These are phyloP conservation scores for Aphelocoma coerulescens DNA, from an alignment of 2,113 vertebrate genomes.

Conservation along the genomic window DNA sequence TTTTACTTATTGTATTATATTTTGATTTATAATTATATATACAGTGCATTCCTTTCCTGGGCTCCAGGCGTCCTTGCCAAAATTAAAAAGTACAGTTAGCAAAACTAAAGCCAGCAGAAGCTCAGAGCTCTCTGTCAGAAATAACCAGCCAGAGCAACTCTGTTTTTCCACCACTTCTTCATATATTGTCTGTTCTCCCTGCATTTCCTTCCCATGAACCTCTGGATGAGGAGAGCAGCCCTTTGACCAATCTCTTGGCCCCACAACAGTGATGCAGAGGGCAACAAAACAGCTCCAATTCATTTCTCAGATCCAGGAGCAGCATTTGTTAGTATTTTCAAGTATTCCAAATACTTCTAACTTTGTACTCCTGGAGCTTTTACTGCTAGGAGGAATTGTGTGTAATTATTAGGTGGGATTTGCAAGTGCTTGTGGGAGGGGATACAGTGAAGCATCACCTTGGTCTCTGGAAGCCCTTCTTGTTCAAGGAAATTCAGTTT, in stretches of 20 bases:
- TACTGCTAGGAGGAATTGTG: neutral
- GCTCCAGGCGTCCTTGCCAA: slow-evolving; percentile 21
- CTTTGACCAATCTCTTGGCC: neutral
- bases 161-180: neutral
- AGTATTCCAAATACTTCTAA: neutral
- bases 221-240: neutral
- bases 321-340: neutral
- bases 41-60: neutral
- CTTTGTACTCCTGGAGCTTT: neutral
- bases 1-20: slow-evolving; percentile 51
- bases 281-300: neutral
- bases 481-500: neutral
- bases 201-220: neutral
- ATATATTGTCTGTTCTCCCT: neutral
- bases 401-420: neutral
- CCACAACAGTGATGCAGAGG: neutral
- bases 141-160: neutral
- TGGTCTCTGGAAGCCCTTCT: neutral
- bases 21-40: slow-evolving; percentile 66
- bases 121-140: neutral
- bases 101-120: slow-evolving; percentile 18
- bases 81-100: slow-evolving; percentile 41
- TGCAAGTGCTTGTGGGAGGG: neutral
- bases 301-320: neutral
- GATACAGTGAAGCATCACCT: neutral